Conservation (phyloP, 2,113 vertebrate genomes). For the Platanista minor region DNA sequence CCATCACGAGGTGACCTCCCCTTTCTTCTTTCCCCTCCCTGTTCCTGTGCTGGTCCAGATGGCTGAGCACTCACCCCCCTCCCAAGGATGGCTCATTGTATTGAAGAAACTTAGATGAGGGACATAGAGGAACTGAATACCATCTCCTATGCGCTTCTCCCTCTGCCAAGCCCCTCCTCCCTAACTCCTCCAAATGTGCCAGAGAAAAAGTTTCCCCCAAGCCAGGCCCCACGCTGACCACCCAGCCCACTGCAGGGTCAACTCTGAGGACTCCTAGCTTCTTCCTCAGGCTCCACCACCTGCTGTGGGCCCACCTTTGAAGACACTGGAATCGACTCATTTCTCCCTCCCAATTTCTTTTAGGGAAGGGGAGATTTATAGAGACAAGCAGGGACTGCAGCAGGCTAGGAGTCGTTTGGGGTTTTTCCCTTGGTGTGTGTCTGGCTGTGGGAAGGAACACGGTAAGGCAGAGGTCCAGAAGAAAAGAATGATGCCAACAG, state of each 20-base stretch:
- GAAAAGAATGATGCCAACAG: not conserved
- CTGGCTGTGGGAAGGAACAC: not conserved
- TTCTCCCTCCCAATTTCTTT: not conserved
- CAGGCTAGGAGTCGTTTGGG: not conserved
- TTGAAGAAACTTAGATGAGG: not conserved
- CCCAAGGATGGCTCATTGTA: slow-evolving; percentile 44
- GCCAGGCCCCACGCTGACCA: not conserved
- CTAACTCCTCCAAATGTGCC: not conserved
- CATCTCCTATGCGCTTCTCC: not conserved
- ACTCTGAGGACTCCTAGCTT: not conserved
- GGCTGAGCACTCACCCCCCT: slow-evolving; percentile 33
- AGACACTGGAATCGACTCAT: not conserved
- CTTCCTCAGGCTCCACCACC: not conserved
- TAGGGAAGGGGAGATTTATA: not conserved
- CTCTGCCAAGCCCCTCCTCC: not conserved
- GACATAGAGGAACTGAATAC: not conserved
- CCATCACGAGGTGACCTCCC: slow-evolving; percentile 61
- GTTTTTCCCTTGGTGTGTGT: not conserved
- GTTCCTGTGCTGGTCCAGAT: slow-evolving; percentile 48
- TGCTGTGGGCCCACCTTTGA: not conserved
- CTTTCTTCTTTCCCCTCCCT: slow-evolving; percentile 1
- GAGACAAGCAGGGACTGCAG: not conserved
- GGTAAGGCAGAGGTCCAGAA: not conserved
- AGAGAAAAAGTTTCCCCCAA: not conserved
- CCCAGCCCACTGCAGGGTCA: not conserved